Evolutionary conservation across 2,888 invertebrate genomes (phyloP).

Genomic region (Drosophila mayaguana): DNA sequence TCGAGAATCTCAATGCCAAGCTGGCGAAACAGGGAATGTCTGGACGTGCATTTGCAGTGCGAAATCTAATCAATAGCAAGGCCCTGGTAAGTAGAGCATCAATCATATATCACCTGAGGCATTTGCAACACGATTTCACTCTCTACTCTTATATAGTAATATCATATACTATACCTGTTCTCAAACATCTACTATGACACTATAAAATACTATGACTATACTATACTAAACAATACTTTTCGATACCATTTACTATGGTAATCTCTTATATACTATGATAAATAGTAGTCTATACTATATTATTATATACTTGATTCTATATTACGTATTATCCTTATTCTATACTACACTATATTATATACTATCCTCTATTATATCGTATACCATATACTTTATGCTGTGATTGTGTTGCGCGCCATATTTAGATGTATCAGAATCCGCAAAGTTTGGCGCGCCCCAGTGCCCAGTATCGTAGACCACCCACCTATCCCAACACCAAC

Average conservation of each 20-base stretch:
- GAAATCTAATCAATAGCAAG: conserved; percentile 90
- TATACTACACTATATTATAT: neutral
- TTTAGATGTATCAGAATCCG: conserved; percentile 82
- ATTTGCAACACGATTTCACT: neutral
- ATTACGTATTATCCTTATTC: no score
- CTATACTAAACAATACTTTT: neutral
- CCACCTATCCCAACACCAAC: conserved; percentile 67
- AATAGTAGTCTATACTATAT: no score
- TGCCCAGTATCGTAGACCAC: conserved; percentile 82
- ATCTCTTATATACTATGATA: neutral
- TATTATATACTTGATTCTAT: no score
- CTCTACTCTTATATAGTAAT: conserved; percentile 1
- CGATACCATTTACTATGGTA: neutral
- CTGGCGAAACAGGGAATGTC: conserved; percentile 88
- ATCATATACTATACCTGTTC: neutral
- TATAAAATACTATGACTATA: neutral
- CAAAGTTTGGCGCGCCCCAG: conserved; percentile 83
- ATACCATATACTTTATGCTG: conserved; percentile 19
- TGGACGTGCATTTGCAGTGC: conserved; percentile 88
- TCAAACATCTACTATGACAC: no score
- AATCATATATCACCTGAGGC: neutral
- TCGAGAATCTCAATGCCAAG: conserved; percentile 93
- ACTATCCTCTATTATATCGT: neutral
- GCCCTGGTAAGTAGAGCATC: conserved; percentile 87
- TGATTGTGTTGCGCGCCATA: conserved; percentile 33